These are phyloP conservation scores for Drusus annulatus DNA, from an alignment of 1,140 invertebrate species.

Conservation along the genomic window DNA sequence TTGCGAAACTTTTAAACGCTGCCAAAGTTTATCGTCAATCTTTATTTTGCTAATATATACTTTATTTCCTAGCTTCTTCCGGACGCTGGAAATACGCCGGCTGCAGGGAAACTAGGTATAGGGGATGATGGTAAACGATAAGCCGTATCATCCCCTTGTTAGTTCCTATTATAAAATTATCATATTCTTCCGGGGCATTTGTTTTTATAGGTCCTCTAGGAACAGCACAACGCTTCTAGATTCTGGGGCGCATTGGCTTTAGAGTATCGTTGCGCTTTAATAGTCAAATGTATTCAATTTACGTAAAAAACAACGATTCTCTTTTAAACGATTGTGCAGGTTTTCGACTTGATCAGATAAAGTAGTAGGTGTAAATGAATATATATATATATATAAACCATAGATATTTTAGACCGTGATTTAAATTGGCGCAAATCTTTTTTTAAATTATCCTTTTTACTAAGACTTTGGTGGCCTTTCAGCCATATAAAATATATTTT, in stretches of 20 bases:
- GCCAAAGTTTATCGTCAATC: constrained; percentile 54
- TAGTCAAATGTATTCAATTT: background rate
- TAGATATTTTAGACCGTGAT: too few relatives aligned
- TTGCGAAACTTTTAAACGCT: constrained; percentile 43
- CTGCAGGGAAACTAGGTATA: constrained; percentile 1
- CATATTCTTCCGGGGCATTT: constrained; percentile 56
- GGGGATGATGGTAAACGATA: constrained; percentile 11
- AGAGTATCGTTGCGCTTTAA: background rate
- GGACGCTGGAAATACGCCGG: constrained; percentile 14
- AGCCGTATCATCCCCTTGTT: background rate
- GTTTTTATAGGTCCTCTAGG: constrained; percentile 53
- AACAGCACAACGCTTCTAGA: constrained; percentile 23
- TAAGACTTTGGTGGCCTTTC: too few relatives aligned
- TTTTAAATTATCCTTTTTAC: too few relatives aligned
- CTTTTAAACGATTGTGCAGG: background rate
- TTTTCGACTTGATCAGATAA: background rate
- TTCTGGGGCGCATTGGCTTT: background rate
- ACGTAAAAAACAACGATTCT: too few relatives aligned
- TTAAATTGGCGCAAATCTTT: too few relatives aligned
- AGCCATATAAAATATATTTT: too few relatives aligned
- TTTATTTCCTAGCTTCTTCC: constrained; percentile 47
- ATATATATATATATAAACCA: too few relatives aligned
- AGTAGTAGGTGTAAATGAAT: too few relatives aligned
- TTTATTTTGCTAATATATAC: constrained; percentile 44
- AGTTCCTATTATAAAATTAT: constrained; percentile 54